These are phyloP conservation scores for Numenius arquata DNA, from an alignment of 2,113 vertebrate species.

Conservation along the genomic window DNA sequence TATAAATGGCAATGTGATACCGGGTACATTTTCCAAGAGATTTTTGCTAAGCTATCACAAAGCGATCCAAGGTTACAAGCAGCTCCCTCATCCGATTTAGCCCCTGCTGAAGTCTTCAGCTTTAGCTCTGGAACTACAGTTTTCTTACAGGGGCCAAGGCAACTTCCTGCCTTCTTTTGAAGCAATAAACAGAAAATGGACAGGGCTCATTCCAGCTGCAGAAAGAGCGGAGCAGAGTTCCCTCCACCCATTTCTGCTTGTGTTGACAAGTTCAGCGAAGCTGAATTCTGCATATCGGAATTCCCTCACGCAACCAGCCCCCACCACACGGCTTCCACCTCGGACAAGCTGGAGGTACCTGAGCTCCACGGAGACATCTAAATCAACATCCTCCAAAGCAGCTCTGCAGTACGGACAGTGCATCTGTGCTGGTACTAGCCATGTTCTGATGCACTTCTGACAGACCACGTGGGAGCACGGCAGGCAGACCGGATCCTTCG, in stretches of 20 bases:
- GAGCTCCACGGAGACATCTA: slow-evolving; percentile 69
- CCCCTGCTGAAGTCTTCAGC: not conserved
- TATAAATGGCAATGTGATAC: not conserved
- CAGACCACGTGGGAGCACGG: slow-evolving; percentile 86
- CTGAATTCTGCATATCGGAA: not conserved
- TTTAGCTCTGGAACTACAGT: not conserved
- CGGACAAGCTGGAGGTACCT: slow-evolving; percentile 65
- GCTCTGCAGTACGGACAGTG: slow-evolving; percentile 79
- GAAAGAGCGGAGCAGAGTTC: not conserved
- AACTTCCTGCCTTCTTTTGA: not conserved
- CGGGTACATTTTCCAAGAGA: not conserved
- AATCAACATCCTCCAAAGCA: slow-evolving; percentile 18
- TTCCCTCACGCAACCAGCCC: not conserved
- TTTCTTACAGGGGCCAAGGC: not conserved
- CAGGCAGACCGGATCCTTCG: slow-evolving; percentile 79
- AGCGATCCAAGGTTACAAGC: not conserved
- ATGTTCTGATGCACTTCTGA: slow-evolving; percentile 75
- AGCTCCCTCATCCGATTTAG: not conserved
- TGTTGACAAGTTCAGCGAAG: not conserved
- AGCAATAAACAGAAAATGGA: not conserved
- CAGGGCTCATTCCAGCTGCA: not conserved
- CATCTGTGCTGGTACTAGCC: slow-evolving; percentile 78
- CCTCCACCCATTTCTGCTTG: rapidly evolving
- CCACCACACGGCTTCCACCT: rapidly evolving
- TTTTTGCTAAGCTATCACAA: not conserved